Base-by-base conservation (phyloP, 2,888 invertebrate genomes). In the Stenoptilia bipunctidactyla region DNA sequence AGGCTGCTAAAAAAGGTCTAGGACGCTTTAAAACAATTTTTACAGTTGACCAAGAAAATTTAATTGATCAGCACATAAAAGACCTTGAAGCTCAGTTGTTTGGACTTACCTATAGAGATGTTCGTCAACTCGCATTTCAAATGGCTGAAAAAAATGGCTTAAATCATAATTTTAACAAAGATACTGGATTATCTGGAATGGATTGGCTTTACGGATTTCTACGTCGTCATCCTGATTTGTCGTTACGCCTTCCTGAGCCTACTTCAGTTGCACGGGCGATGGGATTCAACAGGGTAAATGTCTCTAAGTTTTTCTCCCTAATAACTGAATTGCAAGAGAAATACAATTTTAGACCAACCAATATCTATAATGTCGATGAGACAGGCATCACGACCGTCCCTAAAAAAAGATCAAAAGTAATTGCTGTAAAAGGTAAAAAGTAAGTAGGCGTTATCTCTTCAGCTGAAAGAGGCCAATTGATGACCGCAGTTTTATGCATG, bases 61-160 rank as follows among this genome's bases (percentile, higher is more conserved):
- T 36, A 36, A 36, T 36, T 13, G 13, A 15, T 36, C 15, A 36
- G 15, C 36, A 36, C n/a, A 15, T 36, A 36, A 36, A 36, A 15
- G 36, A 36, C 15, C 36, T 36, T 36, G 36, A 36, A 36, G 36
- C 36, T 36, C 36, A 36, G 20, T 20, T 20, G 20, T 20, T 33
- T 15, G 15, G 8, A 9, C 15, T 33, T 14, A 15, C 15, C 10
- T 36, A 13, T n/a, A 36, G n/a, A 9, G 10, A 6, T 10, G 12
- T 36, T 15, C 10, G 10, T 36, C 14, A 15, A 13, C n/a, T 10
- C 12, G 12, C 15, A 13, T 15, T 15, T 13, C 13, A 9, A 35
- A 9, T 35, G 14, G 13, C 14, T 10, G 20, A 20, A 20, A 20
- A 20, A 20, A 20, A n/a, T 33, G 33, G 12, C 20, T 20, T 20